phyloP scores from a whole-genome alignment of 2,888 invertebrate genomes.

The Prosapia bicincta region DNA sequence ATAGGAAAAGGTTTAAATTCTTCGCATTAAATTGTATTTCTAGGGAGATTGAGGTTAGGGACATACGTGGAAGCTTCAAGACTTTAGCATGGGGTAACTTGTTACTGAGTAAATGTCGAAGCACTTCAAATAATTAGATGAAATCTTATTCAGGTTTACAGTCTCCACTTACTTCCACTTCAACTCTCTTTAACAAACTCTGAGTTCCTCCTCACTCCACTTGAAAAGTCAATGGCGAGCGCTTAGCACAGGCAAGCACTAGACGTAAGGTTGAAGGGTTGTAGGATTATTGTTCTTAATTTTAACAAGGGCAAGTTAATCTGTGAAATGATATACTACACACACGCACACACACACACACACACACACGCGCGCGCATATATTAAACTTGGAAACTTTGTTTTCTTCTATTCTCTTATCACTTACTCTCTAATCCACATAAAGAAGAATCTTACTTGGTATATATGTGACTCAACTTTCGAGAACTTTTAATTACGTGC shows the following conservation, averaged over 20 bases:
- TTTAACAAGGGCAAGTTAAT: too few species aligned
- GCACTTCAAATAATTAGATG: conserved; percentile 4
- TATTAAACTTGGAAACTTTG: too few species aligned
- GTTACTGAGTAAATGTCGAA: not conserved
- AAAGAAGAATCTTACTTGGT: too few species aligned
- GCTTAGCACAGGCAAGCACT: not conserved
- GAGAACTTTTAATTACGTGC: too few species aligned
- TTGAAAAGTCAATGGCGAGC: not conserved
- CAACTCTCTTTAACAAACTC: not conserved
- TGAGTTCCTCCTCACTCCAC: not conserved
- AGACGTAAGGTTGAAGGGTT: not conserved
- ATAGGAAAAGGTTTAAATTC: too few species aligned
- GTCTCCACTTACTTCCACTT: conserved; percentile 50
- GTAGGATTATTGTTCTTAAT: not conserved
- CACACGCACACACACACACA: too few species aligned
- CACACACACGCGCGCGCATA: too few species aligned
- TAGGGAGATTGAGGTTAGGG: not conserved
- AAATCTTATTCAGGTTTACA: conserved; percentile 41
- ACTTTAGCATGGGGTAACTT: not conserved
- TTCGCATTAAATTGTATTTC: too few species aligned
- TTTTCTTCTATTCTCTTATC: too few species aligned
- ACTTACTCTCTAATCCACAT: too few species aligned
- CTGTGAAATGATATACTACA: too few species aligned
- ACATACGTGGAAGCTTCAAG: not conserved
- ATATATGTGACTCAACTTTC: too few species aligned